Percentiles rank a stretch among this genome's conserved stretches.
Conservation (phyloP, 2,797 vertebrate species). For the Hypotaenidia okinawae region DNA sequence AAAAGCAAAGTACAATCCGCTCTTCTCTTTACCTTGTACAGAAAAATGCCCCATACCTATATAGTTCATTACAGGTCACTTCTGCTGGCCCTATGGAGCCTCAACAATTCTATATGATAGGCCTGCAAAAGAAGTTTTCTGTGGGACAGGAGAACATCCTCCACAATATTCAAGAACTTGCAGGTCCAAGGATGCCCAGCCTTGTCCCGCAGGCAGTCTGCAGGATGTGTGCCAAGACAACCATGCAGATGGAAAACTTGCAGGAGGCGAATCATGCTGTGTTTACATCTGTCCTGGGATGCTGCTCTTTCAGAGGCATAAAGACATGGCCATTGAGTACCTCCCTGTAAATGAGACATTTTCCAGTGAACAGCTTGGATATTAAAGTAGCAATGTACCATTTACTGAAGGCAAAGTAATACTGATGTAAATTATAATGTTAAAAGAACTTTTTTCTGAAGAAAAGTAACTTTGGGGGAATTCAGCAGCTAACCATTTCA, state of each 20-base stretch:
- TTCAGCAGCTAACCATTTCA: not conserved
- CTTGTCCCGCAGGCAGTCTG: not conserved
- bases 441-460: not conserved
- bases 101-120: not conserved
- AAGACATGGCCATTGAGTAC: not conserved
- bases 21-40: not conserved
- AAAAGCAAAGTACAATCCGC: not conserved
- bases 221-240: not conserved
- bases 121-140: not conserved
- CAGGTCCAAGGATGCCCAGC: not conserved
- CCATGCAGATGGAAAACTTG: not conserved
- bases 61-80: not conserved
- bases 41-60: not conserved
- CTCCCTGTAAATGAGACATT: not conserved
- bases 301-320: not conserved
- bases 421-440: not conserved
- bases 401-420: conserved; percentile 13
- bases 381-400: not conserved
- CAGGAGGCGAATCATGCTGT: not conserved
- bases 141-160: not conserved
- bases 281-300: conserved; percentile 18
- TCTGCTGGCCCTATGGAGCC: not conserved
- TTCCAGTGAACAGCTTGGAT: conserved; percentile 9
- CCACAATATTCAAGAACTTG: not conserved
- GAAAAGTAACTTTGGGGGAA: not conserved